These are phyloP conservation scores for Festucalex cinctus DNA, from an alignment of 2,113 vertebrate genomes.

Conservation along the genomic window DNA sequence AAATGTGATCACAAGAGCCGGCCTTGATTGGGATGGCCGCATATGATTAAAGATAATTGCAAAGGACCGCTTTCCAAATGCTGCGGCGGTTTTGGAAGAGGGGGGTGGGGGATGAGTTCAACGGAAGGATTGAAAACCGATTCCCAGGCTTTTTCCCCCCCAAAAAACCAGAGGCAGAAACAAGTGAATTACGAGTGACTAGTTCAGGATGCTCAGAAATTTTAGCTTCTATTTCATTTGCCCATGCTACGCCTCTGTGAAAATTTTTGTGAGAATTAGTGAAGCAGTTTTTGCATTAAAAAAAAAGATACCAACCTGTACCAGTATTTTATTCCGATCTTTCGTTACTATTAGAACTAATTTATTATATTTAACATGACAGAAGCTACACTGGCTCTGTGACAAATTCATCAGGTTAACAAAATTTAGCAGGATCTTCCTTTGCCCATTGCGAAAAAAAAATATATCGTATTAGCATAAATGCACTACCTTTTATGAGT, in stretches of 20 bases:
- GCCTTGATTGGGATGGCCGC: constrained; percentile 71
- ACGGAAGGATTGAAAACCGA: constrained; percentile 59
- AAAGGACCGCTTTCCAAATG: constrained; percentile 72
- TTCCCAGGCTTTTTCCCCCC: neutral
- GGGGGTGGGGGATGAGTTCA: constrained; percentile 16
- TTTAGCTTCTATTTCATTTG: no score
- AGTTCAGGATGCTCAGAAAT: neutral
- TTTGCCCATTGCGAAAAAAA: no score
- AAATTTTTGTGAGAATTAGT: neutral
- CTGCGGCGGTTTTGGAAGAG: constrained; percentile 48
- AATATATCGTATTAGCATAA: no score
- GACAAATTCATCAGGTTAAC: neutral
- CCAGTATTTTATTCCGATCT: neutral
- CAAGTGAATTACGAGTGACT: constrained; percentile 13
- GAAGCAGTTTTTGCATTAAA: no score
- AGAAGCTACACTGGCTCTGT: neutral
- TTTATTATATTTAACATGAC: neutral
- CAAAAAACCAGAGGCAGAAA: constrained; percentile 15
- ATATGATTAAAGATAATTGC: constrained; percentile 76
- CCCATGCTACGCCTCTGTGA: neutral
- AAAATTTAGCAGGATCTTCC: no score
- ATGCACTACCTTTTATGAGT: no score
- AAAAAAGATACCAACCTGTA: neutral
- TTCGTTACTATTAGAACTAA: neutral
- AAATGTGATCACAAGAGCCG: constrained; percentile 71